Base-by-base conservation (phyloP, 2,113 vertebrate species). In the Callocephalon fimbriatum region DNA sequence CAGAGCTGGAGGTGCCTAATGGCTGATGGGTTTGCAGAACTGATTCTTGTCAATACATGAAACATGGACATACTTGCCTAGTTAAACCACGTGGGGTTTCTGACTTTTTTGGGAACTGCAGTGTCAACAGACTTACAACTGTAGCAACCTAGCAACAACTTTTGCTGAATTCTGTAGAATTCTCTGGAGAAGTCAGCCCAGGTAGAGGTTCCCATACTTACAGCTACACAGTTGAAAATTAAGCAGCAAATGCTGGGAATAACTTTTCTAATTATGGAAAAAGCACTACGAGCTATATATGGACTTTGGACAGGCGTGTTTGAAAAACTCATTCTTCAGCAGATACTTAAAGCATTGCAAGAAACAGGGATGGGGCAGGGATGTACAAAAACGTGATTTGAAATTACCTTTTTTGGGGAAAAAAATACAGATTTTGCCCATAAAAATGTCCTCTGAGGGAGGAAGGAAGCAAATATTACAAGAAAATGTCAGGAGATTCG, bases 291-390 rank as follows among this genome's bases (percentile, higher is more conserved):
- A 82, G 62, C 27, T 82, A 5, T 62, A 37, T 12, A 9, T 78
- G 37, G 70, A 61, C 58, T 82, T 89, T 13, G 25, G n/a, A 44
- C 19, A 20, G 63, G 16, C 0, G 0, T 48, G 38, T 72, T 90
- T 90, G 65, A 61, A 86, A 83, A 86, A 76, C 10, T 29, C 2
- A 8, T 93, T 97, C 53, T 92, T 93, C 51, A 45, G 32, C 35
- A 82, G n/a, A 18, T 84, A 10, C 44, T 89, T 86, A 50, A 87
- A 83, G 31, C 51, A 15, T 70, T 88, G 31, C 45, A 74, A 76
- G 62, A 65, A 90, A 45, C n/a, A 62, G 17, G 31, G n/a, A 3
- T 66, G 35, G 13, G 29, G n/a, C 7, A 2, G 17, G 7, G 5
- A 11, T 47, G 4, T 29, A 23, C 9, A 54, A 56, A 88, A 86